phyloP scores from a whole-genome alignment of 2,888 invertebrate species.

The Agonopterix arenella region DNA sequence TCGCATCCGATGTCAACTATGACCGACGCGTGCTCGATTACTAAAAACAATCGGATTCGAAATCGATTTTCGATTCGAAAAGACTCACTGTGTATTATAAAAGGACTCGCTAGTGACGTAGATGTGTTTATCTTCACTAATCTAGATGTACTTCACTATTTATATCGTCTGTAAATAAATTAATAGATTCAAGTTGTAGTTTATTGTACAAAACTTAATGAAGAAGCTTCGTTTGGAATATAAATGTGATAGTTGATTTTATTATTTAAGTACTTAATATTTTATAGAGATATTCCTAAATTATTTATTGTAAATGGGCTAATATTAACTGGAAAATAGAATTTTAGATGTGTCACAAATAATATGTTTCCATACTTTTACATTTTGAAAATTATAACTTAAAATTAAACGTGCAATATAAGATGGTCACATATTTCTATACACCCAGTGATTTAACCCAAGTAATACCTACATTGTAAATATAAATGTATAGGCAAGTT shows the following conservation, averaged over 20 bases:
- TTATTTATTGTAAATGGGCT: conserved; percentile 60
- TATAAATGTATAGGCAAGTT: conserved; percentile 44
- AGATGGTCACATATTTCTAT: conserved; percentile 16
- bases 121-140: conserved; percentile 46
- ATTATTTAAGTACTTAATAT: conserved; percentile 71
- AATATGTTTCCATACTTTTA: neutral
- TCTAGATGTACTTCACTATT: conserved; percentile 45
- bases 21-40: conserved; percentile 65
- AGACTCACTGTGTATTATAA: conserved; percentile 1
- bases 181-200: conserved; percentile 11
- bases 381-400: neutral
- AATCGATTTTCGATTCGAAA: conserved; percentile 5
- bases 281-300: conserved; percentile 67
- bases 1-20: conserved; percentile 43
- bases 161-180: conserved; percentile 27
- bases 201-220: conserved; percentile 55
- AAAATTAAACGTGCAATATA: conserved; percentile 26
- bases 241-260: conserved; percentile 76
- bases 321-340: conserved; percentile 27
- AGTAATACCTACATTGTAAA: conserved; percentile 13
- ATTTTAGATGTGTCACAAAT: neutral
- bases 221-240: conserved; percentile 65
- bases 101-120: conserved; percentile 37
- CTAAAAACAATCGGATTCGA: conserved; percentile 24
- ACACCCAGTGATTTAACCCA: conserved; percentile 32